Conservation (phyloP, 2,888 invertebrate species). For the Himalopsyche tibetana region DNA sequence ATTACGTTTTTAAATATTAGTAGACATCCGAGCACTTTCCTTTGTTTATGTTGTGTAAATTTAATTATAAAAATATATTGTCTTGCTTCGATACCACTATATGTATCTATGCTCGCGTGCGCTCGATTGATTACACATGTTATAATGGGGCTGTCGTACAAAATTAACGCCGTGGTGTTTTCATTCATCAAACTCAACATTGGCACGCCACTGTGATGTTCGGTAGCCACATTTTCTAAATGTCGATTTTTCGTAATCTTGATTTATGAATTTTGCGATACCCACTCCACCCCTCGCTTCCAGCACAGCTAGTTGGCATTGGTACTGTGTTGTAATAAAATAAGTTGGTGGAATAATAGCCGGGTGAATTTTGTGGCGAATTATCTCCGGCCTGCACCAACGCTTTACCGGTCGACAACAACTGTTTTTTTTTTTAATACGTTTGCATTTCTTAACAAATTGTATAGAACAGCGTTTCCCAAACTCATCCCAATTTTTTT, state of each 20-base stretch:
- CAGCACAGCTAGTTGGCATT: neutral
- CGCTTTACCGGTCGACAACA: neutral
- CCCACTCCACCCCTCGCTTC: conserved; percentile 20
- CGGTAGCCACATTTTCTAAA: conserved; percentile 12
- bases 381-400: neutral
- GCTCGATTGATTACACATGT: too few relatives aligned
- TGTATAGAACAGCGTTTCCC: too few relatives aligned
- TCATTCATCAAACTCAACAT: conserved; percentile 9
- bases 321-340: neutral
- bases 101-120: too few relatives aligned
- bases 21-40: too few relatives aligned
- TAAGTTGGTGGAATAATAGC: neutral
- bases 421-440: too few relatives aligned
- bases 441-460: too few relatives aligned
- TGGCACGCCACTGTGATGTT: neutral
- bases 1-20: too few relatives aligned
- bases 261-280: conserved; percentile 22
- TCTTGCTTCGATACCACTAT: too few relatives aligned
- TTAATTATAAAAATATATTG: too few relatives aligned
- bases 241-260: conserved; percentile 22
- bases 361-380: neutral
- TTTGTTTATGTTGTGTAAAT: too few relatives aligned
- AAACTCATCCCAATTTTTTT: too few relatives aligned
- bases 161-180: neutral
- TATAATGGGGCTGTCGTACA: neutral